Evolutionary conservation across 2,888 invertebrate genomes (phyloP), one percentile per base, ranked within the genome.

Genomic region (Ryuthela nishihirai): DNA sequence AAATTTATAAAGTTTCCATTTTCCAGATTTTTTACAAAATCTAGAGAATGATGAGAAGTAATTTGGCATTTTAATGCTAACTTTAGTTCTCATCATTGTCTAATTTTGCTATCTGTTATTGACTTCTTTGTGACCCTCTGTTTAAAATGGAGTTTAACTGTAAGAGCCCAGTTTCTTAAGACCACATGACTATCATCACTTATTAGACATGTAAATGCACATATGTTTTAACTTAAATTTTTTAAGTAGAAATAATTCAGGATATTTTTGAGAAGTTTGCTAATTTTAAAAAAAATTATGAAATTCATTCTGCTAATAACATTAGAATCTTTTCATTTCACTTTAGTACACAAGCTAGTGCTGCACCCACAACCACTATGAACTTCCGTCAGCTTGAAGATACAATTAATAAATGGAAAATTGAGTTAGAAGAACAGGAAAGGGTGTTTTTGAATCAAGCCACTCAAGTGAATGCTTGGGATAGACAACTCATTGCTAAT

Each of bases 381-480:
- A 86, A 84, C 5, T 94, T 90, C 73, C 81, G 84, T 2, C 90
- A 93, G 70, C 75, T 94, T 3, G 94, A 94, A 73, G 94, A 94
- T 70, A 81, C 83, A 32, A 89, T 95, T 55, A 93, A 94, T 75
- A 92, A 95, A 74, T 97, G 94, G 93, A 91, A 87, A 0, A 73
- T 88, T 1, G 93, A 94, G 69, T 74, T 97, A 34, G 91, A 93
- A 67, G 92, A 93, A 66, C 93, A 94, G 71, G 94, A 95, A 72
- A 88, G 87, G 72, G 82, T 86, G 0, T 97, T 95, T 72, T 83
- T 91, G 58, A 88, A 91, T 73, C 95, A 95, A 74, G 95, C 95
- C 0, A 88, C 90, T 4, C 91, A 94, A 75, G 84, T 97, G 53
- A 97, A 97, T 75, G 88, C 90, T 0, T 97, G 97, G 95, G 97